Conservation (phyloP, 2,113 vertebrate genomes). For the Agelaius phoeniceus region DNA sequence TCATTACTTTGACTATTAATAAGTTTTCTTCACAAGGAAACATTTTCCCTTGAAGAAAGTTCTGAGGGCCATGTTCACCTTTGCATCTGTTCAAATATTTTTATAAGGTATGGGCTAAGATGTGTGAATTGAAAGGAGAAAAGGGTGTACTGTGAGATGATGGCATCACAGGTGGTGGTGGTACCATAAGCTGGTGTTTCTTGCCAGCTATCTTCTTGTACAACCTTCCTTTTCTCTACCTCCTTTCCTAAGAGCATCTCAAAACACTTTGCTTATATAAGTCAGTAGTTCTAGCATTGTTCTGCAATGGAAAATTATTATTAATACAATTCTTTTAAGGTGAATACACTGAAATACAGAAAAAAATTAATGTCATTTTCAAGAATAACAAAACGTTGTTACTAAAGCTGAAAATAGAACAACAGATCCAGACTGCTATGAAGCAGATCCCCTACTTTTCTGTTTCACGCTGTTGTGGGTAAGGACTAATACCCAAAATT, state of each 20-base stretch:
- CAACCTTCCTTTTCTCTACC: background rate
- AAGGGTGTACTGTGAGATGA: background rate
- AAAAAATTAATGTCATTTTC: background rate
- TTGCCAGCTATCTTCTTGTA: background rate
- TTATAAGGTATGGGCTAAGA: background rate
- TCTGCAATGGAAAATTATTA: background rate
- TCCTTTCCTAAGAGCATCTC: background rate
- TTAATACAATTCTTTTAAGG: background rate
- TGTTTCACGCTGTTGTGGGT: background rate
- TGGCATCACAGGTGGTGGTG: background rate
- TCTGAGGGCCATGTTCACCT: background rate
- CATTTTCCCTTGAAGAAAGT: background rate
- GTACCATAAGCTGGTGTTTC: background rate
- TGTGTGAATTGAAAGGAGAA: background rate
- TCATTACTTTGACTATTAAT: background rate
- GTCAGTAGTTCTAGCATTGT: background rate
- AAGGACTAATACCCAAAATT: background rate
- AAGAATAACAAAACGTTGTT: background rate
- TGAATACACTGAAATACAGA: background rate
- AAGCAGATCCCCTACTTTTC: background rate
- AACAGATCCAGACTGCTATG: background rate
- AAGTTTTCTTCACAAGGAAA: background rate
- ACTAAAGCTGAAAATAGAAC: background rate
- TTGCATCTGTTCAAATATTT: background rate
- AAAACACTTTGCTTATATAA: background rate